A percentile compares a stretch with the other conserved stretches of the same genome.
phyloP scores from a whole-genome alignment of 1,140 invertebrate genomes.

The Diabrotica virgifera region DNA sequence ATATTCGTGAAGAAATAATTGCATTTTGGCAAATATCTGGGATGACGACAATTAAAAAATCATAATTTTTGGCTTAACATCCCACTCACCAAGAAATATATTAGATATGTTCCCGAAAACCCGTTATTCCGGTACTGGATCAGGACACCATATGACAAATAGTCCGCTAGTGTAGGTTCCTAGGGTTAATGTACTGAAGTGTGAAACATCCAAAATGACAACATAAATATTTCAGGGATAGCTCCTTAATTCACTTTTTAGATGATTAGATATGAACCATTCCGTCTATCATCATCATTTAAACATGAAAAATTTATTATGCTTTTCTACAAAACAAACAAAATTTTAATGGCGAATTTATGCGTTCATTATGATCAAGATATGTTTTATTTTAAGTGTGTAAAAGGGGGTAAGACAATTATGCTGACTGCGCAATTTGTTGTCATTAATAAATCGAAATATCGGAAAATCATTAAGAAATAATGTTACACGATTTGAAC shows the following conservation, averaged over 20 bases:
- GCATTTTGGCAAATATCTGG: too few species aligned
- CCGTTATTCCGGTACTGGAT: background rate
- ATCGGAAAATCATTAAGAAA: too few species aligned
- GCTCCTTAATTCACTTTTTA: slow-evolving; percentile 19
- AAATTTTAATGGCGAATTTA: slow-evolving; percentile 19
- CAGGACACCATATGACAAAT: background rate
- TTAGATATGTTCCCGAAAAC: too few species aligned
- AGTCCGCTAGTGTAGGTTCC: background rate
- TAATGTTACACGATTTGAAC: too few species aligned
- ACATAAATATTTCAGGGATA: slow-evolving; percentile 25
- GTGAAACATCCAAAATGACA: slow-evolving; percentile 23
- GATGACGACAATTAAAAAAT: too few species aligned
- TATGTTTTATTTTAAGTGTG: background rate
- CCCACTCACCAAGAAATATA: too few species aligned
- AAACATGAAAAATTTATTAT: slow-evolving; percentile 20
- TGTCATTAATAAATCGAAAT: too few species aligned
- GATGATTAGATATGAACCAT: slow-evolving; percentile 27
- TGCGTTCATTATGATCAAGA: slow-evolving; percentile 8
- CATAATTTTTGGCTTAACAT: too few species aligned
- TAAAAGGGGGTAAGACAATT: too few species aligned
- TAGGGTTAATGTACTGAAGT: slow-evolving; percentile 25
- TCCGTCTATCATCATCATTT: slow-evolving; percentile 22
- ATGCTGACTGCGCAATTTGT: too few species aligned
- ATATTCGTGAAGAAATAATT: too few species aligned
- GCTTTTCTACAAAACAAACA: slow-evolving; percentile 24